Percentiles rank a stretch among this genome's conserved stretches.
These are phyloP conservation scores for Pseudorhombus dupliciocellatus DNA, from an alignment of 2,113 vertebrate genomes.

Conservation along the genomic window DNA sequence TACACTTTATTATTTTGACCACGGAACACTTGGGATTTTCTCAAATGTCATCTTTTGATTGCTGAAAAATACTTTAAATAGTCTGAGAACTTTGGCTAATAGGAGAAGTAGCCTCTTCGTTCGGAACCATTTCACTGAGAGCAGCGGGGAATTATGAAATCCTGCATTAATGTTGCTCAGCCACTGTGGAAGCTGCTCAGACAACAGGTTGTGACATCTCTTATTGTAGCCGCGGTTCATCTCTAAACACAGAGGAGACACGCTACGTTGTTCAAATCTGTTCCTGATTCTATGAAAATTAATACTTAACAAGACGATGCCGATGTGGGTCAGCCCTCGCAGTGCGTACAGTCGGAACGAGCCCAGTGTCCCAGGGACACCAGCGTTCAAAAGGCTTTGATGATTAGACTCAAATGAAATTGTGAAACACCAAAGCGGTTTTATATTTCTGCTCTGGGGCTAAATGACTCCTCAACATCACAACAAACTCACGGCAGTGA, in stretches of 20 bases:
- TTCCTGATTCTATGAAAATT: no score
- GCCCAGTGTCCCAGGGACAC: background rate
- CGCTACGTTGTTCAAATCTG: no score
- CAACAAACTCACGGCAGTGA: background rate
- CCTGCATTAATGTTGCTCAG: no score
- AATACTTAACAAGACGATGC: background rate
- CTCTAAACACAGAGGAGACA: no score
- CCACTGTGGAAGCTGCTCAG: no score
- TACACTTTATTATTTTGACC: background rate
- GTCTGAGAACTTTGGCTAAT: no score
- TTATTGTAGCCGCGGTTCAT: no score
- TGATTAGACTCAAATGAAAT: background rate
- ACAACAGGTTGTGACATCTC: no score
- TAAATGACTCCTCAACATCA: background rate
- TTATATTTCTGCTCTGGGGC: background rate
- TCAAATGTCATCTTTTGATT: background rate
- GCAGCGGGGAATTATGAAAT: no score
- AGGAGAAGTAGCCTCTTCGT: no score
- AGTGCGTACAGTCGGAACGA: background rate
- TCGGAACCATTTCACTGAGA: no score
- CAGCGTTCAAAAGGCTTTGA: background rate
- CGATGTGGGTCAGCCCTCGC: background rate
- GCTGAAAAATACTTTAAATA: background rate
- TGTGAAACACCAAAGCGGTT: background rate
- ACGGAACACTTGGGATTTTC: background rate